Conservation (phyloP, 1,140 invertebrate species). For the Drosophila guanche region DNA sequence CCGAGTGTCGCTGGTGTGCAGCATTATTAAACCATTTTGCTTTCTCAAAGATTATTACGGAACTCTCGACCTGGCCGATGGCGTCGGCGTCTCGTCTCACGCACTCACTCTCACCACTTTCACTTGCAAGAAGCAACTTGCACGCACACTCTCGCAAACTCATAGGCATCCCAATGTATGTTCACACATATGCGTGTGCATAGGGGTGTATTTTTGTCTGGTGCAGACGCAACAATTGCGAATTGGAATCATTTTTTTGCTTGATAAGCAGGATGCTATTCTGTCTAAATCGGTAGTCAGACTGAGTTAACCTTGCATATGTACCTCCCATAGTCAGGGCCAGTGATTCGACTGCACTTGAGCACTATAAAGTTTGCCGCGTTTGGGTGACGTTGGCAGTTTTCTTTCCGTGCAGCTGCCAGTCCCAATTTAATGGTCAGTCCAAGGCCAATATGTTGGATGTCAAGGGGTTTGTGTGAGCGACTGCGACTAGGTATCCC, state of each 20-base stretch:
- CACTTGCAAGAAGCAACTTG: conserved; percentile 58
- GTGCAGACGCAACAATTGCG: conserved; percentile 58
- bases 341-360: conserved; percentile 35
- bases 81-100: conserved; percentile 23
- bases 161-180: conserved; percentile 8
- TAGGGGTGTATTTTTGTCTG: conserved; percentile 27
- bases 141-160: conserved; percentile 7
- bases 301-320: conserved; percentile 2
- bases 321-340: background rate
- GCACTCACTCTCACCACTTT: conserved; percentile 69
- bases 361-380: conserved; percentile 70
- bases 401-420: conserved; percentile 41
- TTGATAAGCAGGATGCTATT: no score
- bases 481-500: background rate
- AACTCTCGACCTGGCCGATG: conserved; percentile 49
- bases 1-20: conserved; percentile 1
- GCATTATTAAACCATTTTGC: conserved; percentile 31
- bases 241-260: conserved; percentile 38
- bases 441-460: background rate
- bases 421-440: background rate
- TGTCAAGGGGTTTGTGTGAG: background rate
- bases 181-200: conserved; percentile 8
- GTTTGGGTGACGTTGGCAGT: conserved; percentile 83
- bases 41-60: conserved; percentile 64
- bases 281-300: conserved; percentile 3